These are phyloP conservation scores for Sardina pilchardus DNA, from an alignment of 2,113 vertebrate genomes.

Conservation along the genomic window DNA sequence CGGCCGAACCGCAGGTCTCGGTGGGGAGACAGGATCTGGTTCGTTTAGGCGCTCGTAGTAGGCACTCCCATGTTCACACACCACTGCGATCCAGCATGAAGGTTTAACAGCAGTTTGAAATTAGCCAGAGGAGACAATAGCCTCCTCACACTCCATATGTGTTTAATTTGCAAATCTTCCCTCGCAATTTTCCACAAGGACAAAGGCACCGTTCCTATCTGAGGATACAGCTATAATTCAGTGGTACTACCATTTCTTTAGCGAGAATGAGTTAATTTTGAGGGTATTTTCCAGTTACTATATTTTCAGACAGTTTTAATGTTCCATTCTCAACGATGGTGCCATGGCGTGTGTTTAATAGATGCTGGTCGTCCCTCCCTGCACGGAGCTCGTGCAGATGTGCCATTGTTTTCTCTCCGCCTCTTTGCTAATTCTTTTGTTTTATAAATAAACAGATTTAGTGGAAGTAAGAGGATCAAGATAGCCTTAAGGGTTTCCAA, in stretches of 20 bases:
- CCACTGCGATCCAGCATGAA: neutral
- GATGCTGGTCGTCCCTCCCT: neutral
- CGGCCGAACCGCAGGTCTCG: neutral
- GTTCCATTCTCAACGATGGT: neutral
- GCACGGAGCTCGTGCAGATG: neutral
- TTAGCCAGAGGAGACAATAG: neutral
- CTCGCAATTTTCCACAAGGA: neutral
- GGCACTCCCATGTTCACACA: neutral
- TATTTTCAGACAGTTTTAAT: neutral
- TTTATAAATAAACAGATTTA: conserved; percentile 18
- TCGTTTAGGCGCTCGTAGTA: neutral
- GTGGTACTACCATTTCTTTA: neutral
- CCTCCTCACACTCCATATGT: neutral
- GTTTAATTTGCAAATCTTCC: neutral
- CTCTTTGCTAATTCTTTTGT: conserved; percentile 7
- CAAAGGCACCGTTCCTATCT: conserved; percentile 3
- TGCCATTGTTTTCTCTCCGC: neutral
- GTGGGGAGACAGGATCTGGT: neutral
- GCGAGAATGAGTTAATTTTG: neutral
- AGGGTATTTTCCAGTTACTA: neutral
- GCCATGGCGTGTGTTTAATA: neutral
- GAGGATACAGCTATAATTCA: neutral
- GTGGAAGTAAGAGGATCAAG: neutral
- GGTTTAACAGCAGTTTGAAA: conserved; percentile 11
- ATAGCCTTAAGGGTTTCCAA: neutral